phyloP scores from a whole-genome alignment of 2,113 vertebrate genomes.

The Tautogolabrus adspersus region DNA sequence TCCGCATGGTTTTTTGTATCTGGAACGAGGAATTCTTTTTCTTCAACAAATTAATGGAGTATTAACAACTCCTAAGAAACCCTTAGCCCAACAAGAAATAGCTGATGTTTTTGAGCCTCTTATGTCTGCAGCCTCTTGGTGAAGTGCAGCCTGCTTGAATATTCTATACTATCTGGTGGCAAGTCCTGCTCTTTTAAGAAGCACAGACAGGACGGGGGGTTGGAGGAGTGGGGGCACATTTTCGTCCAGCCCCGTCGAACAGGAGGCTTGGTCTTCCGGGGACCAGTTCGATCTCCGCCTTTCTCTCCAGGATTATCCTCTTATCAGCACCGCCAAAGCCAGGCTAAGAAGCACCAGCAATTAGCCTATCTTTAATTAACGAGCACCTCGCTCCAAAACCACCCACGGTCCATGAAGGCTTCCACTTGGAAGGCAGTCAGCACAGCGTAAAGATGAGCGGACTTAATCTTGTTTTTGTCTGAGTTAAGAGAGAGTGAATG shows the following conservation, averaged over 20 bases:
- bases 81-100: slow-evolving; percentile 27
- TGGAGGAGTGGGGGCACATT: slow-evolving; percentile 39
- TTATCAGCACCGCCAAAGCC: slow-evolving; percentile 82
- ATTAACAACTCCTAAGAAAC: slow-evolving; percentile 24
- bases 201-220: slow-evolving; percentile 30
- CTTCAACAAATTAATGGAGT: slow-evolving; percentile 5
- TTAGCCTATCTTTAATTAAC: slow-evolving; percentile 88
- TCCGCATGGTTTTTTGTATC: background rate
- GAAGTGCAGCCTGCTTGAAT: slow-evolving; percentile 74
- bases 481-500: slow-evolving; percentile 60
- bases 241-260: slow-evolving; percentile 72
- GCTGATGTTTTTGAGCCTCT: slow-evolving; percentile 56
- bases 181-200: slow-evolving; percentile 64
- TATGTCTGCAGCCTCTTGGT: slow-evolving; percentile 53
- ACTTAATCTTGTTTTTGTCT: slow-evolving; percentile 78
- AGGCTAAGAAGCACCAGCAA: slow-evolving; percentile 83
- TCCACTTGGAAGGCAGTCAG: slow-evolving; percentile 74
- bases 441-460: slow-evolving; percentile 62
- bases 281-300: slow-evolving; percentile 81
- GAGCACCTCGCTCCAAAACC: slow-evolving; percentile 79
- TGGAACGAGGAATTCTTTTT: slow-evolving; percentile 23
- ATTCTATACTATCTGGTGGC: slow-evolving; percentile 72
- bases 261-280: slow-evolving; percentile 76
- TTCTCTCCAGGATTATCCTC: slow-evolving; percentile 85
- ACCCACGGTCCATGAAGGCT: slow-evolving; percentile 77